Conservation (phyloP, 2,888 invertebrate species). For the Leptura quadrifasciata region DNA sequence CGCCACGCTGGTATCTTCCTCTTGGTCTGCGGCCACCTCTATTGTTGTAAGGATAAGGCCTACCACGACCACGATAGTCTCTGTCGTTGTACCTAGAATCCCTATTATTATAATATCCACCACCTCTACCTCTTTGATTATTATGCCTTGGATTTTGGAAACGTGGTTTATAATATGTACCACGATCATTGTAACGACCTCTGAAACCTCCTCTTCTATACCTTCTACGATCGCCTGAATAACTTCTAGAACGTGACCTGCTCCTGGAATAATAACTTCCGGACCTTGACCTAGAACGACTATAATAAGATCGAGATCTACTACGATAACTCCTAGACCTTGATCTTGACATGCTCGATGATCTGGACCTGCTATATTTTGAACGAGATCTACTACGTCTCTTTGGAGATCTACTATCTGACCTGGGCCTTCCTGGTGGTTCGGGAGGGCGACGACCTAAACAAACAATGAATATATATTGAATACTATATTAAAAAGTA, state of each 20-base stretch:
- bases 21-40: conserved; percentile 65
- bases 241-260: conserved; percentile 75
- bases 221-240: conserved; percentile 74
- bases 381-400: conserved; percentile 82
- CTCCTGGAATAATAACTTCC: conserved; percentile 77
- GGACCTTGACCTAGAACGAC: conserved; percentile 75
- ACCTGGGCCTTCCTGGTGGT: conserved; percentile 73
- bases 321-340: conserved; percentile 72
- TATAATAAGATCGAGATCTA: conserved; percentile 80
- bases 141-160: conserved; percentile 80
- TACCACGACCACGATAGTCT: conserved; percentile 69
- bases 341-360: conserved; percentile 74
- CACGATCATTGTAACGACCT: conserved; percentile 79
- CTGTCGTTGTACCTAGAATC: conserved; percentile 70
- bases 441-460: conserved; percentile 71
- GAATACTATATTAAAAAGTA: neutral
- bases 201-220: conserved; percentile 73
- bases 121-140: conserved; percentile 73
- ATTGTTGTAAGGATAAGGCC: conserved; percentile 69
- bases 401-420: conserved; percentile 78
- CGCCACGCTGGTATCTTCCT: conserved; percentile 70
- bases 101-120: conserved; percentile 70
- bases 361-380: conserved; percentile 70
- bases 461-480: conserved; percentile 11
- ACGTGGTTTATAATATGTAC: conserved; percentile 87